phyloP scores from a whole-genome alignment of 2,113 vertebrate species.

The Grantiella picta region DNA sequence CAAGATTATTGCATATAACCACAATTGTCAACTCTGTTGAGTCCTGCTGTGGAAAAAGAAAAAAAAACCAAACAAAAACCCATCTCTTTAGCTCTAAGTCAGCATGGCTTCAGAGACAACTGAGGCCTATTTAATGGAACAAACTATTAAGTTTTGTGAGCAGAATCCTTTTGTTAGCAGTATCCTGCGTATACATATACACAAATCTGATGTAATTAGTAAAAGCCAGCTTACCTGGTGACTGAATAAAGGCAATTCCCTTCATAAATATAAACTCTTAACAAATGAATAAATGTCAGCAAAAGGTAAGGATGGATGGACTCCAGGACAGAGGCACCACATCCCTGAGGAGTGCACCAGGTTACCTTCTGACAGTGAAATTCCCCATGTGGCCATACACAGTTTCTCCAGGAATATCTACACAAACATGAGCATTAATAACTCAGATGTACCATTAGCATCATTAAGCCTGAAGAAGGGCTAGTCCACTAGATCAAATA shows the following conservation, averaged over 20 bases:
- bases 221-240: neutral
- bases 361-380: neutral
- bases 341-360: neutral
- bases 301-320: neutral
- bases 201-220: neutral
- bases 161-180: neutral
- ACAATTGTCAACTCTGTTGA: neutral
- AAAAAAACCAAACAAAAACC: neutral
- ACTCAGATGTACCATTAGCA: neutral
- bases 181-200: neutral
- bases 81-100: neutral
- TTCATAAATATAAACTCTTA: neutral
- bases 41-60: neutral
- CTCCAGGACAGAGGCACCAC: fast-evolving
- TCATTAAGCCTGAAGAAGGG: neutral
- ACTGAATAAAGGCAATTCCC: neutral
- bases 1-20: neutral
- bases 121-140: neutral
- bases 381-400: neutral
- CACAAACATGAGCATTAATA: neutral
- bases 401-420: neutral
- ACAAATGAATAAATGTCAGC: neutral
- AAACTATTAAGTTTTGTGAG: neutral
- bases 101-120: neutral
- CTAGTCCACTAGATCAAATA: neutral